Conservation (phyloP, 1,140 invertebrate genomes). For the Drosophila kurseongensis region DNA sequence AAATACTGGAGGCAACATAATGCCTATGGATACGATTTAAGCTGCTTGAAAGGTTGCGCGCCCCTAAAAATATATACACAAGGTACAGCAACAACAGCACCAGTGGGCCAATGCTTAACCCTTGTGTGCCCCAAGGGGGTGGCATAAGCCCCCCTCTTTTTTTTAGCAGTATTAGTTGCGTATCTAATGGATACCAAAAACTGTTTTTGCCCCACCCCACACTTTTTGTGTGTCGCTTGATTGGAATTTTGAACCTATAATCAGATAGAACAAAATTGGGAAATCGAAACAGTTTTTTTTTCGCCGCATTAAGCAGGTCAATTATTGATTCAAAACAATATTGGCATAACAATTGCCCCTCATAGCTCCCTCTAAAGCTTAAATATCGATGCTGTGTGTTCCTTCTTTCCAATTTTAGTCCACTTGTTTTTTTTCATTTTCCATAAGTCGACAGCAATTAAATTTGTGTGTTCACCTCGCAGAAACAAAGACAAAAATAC, state of each 20-base stretch:
- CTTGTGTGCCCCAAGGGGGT: slow-evolving; percentile 21
- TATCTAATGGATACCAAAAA: slow-evolving; percentile 76
- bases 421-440: slow-evolving; percentile 12
- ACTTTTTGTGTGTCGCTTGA: slow-evolving; percentile 14
- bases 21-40: slow-evolving; percentile 77
- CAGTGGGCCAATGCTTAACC: slow-evolving; percentile 27
- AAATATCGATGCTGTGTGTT: slow-evolving; percentile 8
- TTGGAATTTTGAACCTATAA: slow-evolving; percentile 24
- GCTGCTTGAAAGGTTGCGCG: slow-evolving; percentile 72
- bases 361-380: slow-evolving; percentile 21
- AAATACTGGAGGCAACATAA: slow-evolving; percentile 39
- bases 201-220: slow-evolving; percentile 32
- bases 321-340: slow-evolving; percentile 15
- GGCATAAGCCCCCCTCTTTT: slow-evolving; percentile 4
- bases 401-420: background rate
- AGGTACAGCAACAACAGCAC: slow-evolving; percentile 14
- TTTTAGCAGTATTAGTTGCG: slow-evolving; percentile 64
- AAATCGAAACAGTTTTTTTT: background rate
- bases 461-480: slow-evolving; percentile 24
- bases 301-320: slow-evolving; percentile 7
- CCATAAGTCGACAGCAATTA: slow-evolving; percentile 43
- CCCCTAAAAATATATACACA: slow-evolving; percentile 76
- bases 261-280: background rate
- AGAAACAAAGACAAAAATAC: slow-evolving; percentile 43
- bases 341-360: background rate